Percentiles rank a stretch among this genome's conserved stretches.
These are phyloP conservation scores for Zygogramma bicolorata DNA, from an alignment of 2,888 invertebrate genomes.

Conservation along the genomic window DNA sequence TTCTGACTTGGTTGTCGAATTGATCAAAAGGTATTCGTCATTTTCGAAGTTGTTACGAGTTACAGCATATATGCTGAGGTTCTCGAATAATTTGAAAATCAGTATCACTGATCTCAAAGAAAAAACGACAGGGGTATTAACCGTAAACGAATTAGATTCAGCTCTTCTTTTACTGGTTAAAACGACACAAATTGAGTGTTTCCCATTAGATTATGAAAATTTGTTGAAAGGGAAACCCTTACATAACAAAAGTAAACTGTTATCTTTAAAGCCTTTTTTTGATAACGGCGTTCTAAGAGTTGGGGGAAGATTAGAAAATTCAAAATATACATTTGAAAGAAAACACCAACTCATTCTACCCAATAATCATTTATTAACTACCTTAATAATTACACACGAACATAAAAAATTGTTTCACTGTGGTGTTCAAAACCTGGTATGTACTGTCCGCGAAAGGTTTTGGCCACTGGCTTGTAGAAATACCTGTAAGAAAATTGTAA, in stretches of 20 bases:
- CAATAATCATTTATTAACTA: constrained; percentile 31
- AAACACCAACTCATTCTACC: constrained; percentile 31
- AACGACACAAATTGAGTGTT: constrained; percentile 18
- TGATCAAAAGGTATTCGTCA: not conserved
- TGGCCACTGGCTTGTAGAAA: constrained; percentile 51
- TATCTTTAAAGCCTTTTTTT: constrained; percentile 28
- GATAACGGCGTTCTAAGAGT: constrained; percentile 25
- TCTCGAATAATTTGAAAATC: not conserved
- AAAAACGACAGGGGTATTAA: constrained; percentile 1
- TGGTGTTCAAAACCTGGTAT: constrained; percentile 36
- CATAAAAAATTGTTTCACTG: constrained; percentile 36
- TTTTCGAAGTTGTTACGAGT: not conserved
- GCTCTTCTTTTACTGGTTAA: constrained; percentile 5
- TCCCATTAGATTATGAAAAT: constrained; percentile 18
- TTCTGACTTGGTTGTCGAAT: not conserved
- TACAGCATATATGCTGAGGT: not conserved
- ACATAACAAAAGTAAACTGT: constrained; percentile 19
- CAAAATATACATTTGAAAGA: constrained; percentile 23
- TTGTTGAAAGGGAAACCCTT: not conserved
- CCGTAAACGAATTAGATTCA: constrained; percentile 14
- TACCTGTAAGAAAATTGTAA: constrained; percentile 39
- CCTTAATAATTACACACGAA: constrained; percentile 34
- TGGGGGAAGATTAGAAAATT: constrained; percentile 29
- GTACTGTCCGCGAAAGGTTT: constrained; percentile 42
- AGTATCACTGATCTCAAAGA: not conserved